Base-by-base conservation (phyloP, 2,113 vertebrate genomes). In the Melanocharis versteri region DNA sequence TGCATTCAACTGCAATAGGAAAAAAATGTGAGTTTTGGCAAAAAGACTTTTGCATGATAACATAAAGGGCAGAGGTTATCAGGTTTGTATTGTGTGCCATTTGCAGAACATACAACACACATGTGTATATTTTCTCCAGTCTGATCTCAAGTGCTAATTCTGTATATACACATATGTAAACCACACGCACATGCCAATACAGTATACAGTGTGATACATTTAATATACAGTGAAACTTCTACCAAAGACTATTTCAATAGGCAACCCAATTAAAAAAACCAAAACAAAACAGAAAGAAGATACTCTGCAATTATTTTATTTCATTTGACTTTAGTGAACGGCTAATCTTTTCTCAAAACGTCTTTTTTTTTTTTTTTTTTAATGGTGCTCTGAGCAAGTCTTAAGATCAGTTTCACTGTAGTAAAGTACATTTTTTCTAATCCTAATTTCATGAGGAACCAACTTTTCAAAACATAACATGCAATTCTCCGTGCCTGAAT, bases 1-100 rank as follows among this genome's bases (percentile, higher is more conserved):
- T 97, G 98, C 97, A 98, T 98, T 98, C 98, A 98, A 98, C 98
- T 98, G 98, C 95, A 98, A 98, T 95, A 92, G 98, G 98, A 98
- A 98, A 98, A 97, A 98, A 97, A 97, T 93, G 91, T 98, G 97
- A 98, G 98, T 98, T 98, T 98, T 97, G 97, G 97, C 96, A 97
- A 97, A 83, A 75, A 97, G 95, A 98, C 96, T 95, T 93, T 97
- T 92, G 97, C 97, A 98, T 81, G 95, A 96, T 96, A 97, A 98
- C 97, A 98, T 93, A 93, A 87, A 96, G 96, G 97, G 98, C 96
- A 98, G 94, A 93, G 91, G 83, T 68, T 96, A 96, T 81, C 91
- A 77, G 73, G 82, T 91, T 45, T 77, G 87, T 45, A 88, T 61
- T 61, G 53, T 79, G 90, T 84, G 93, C 91, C 44, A 72, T 27